Evolutionary conservation across 2,113 vertebrate genomes (phyloP), one percentile per base, ranked within the genome.

Genomic region (Percopsis transmontana): DNA sequence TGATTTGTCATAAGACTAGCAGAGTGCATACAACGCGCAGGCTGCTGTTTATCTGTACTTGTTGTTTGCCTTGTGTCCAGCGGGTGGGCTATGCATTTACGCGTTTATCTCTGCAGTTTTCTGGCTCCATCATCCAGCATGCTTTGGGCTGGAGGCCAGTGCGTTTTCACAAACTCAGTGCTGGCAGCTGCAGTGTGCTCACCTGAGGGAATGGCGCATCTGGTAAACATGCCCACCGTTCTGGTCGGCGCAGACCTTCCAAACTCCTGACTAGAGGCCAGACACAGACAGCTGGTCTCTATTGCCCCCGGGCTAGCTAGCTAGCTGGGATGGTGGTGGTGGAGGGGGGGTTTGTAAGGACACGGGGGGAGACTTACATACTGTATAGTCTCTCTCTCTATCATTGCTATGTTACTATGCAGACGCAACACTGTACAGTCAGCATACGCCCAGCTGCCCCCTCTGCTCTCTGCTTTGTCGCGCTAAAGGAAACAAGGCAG

Each of bases 191-290:
- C 53, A 73, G 58, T 6, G 63, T 27, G 16, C 40, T 79, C 79
- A 88, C 87, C 85, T 82, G 72, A 85, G 87, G 89, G 85, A 79
- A 62, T n/a, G 50, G 65, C 84, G 84, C 88, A 88, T 85, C 83
- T 89, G 86, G 86, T 86, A 84, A 89, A 88, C 82, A 86, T 65
- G 77, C 72, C 66, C 55, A 24, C 61, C 54, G 23, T 41, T 23
- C 33, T 1, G 6, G 75, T 80, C 77, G 81, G 61, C 64, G 65
- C 59, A 62, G 68, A 54, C 70, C 79, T 79, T n/a, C 13, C 80
- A 75, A 57, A 73, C 74, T 72, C 48, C 79, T 80, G 83, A 84
- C 68, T 45, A 44, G 21, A 5, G 54, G 82, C 81, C 87, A 90
- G 86, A 65, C 69, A 27, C 58, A 72, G 74, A 68, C 85, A 88